These are phyloP conservation scores for Tanytarsus gracilentus DNA, from an alignment of 2,888 invertebrate genomes.

Conservation along the genomic window DNA sequence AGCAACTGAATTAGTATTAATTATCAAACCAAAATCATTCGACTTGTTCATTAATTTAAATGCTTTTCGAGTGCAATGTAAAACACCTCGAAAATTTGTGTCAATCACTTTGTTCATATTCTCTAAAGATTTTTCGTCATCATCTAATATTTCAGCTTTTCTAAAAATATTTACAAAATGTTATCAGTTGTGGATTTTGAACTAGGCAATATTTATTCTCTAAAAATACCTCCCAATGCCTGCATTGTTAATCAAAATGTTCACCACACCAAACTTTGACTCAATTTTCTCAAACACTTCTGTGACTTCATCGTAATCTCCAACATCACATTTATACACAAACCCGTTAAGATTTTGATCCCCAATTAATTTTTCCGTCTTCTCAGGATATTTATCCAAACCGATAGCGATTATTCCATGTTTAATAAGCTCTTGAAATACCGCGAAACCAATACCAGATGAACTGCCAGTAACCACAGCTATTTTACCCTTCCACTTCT, in stretches of 20 bases:
- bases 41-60: slow-evolving; percentile 45
- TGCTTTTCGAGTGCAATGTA: slow-evolving; percentile 45
- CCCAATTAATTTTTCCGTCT: neutral
- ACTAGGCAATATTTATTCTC: neutral
- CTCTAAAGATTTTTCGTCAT: neutral
- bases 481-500: slow-evolving; percentile 34
- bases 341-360: neutral
- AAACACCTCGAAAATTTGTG: slow-evolving; percentile 44
- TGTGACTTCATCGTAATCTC: slow-evolving; percentile 47
- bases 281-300: slow-evolving; percentile 47
- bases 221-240: slow-evolving; percentile 37
- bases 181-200: neutral
- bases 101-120: slow-evolving; percentile 41
- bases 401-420: slow-evolving; percentile 36
- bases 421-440: slow-evolving; percentile 32
- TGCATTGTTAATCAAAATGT: slow-evolving; percentile 52
- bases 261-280: slow-evolving; percentile 45
- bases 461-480: slow-evolving; percentile 35
- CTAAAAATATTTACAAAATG: neutral
- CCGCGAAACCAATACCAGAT: slow-evolving; percentile 28
- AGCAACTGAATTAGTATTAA: slow-evolving; percentile 42
- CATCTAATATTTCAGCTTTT: slow-evolving; percentile 1
- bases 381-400: neutral
- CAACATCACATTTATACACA: slow-evolving; percentile 45
- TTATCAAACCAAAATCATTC: slow-evolving; percentile 42